These are phyloP conservation scores for Cotesia vestalis DNA, from an alignment of 1,140 invertebrate genomes.

Conservation along the genomic window DNA sequence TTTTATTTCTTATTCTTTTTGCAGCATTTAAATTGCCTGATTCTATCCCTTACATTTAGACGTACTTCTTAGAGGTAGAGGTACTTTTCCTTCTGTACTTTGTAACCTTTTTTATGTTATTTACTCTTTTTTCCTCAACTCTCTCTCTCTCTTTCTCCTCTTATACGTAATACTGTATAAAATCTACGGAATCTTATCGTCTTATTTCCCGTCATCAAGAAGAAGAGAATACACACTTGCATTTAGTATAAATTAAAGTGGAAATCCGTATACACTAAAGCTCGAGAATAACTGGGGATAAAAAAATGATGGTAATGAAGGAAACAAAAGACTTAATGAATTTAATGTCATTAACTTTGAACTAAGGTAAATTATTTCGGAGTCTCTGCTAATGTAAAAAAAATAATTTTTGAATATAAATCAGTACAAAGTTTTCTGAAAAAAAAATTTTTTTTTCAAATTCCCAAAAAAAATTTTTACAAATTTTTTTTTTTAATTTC, in stretches of 20 bases:
- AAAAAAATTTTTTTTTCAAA: too few relatives aligned
- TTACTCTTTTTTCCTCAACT: constrained; percentile 30
- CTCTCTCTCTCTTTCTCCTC: neutral
- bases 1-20: constrained; percentile 41
- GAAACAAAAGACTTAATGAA: constrained; percentile 16
- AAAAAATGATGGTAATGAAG: constrained; percentile 29
- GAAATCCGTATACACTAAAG: constrained; percentile 1
- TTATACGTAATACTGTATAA: too few relatives aligned
- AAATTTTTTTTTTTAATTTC: too few relatives aligned
- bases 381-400: neutral
- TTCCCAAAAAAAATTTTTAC: too few relatives aligned
- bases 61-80: constrained; percentile 30
- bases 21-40: constrained; percentile 63
- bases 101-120: constrained; percentile 29
- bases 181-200: too few relatives aligned
- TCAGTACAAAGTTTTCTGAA: neutral
- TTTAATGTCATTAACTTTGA: constrained; percentile 14
- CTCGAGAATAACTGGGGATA: constrained; percentile 5
- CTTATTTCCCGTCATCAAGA: too few relatives aligned
- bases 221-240: constrained; percentile 21
- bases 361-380: neutral
- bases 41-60: constrained; percentile 45
- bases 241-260: constrained; percentile 22
- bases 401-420: neutral
- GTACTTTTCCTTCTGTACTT: constrained; percentile 25